Base-by-base conservation (phyloP, 2,797 vertebrate genomes). In the Anas flavirostris region DNA sequence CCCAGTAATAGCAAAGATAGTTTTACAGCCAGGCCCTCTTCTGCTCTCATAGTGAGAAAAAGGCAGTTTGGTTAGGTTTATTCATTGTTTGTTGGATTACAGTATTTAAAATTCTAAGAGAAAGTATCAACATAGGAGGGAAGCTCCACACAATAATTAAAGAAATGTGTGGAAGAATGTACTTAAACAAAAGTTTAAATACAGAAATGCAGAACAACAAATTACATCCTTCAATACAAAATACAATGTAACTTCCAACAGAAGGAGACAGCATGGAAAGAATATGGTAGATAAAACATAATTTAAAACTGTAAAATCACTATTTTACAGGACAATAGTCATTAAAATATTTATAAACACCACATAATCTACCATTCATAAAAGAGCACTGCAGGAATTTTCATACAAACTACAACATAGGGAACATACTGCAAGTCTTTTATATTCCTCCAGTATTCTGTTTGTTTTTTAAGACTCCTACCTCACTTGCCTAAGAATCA, bases 341-440 rank as follows among this genome's bases (percentile, higher is more conserved):
- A 63, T 77, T 78, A 64, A 84, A 91, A 58, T 87, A 80, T 84
- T 86, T 77, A 70, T 74, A 82, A 95, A 83, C 23, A 41, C 7
- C 48, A 73, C 59, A 86, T 86, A 69, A 87, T 75, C 72, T 83
- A 55, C 60, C 87, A 29, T 46, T 28, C 23, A 25, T 75, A 72
- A 83, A 89, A 85, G 39, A 80, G 11, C 68, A 89, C 41, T 48
- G 41, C 21, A 75, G 37, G 37, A 91, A 88, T 91, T 94, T 80
- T 89, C 50, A 68, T 52, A 66, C 26, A 43, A 88, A 33, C 48
- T 70, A 50, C 16, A 9, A 10, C 67, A 78, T 4, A 78, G 29
- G 8, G 39, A 80, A 83, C 39, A 16, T 43, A 31, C n/a, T 82
- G 29, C 23, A 72, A 91, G 26, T 41, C n/a, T 56, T 39, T 89